Percentiles rank a stretch among this genome's conserved stretches.
Evolutionary conservation across 2,113 vertebrate species (phyloP).

Genomic region (Eonycteris spelaea): DNA sequence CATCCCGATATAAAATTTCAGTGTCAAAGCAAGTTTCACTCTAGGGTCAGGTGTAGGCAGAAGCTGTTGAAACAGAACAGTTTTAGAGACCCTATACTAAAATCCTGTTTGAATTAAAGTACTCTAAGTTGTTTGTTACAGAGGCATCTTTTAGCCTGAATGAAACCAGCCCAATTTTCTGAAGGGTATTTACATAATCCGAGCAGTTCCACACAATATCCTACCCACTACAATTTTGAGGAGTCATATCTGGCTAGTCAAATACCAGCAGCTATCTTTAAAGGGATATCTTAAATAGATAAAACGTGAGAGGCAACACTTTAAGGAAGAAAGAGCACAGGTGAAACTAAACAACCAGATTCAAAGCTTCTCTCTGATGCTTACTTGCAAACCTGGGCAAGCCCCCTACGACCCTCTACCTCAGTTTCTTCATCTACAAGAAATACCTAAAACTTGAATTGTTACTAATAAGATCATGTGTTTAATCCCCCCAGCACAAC

Average conservation of each 20-base stretch:
- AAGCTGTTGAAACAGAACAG: neutral
- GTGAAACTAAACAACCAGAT: neutral
- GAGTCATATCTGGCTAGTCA: neutral
- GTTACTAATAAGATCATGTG: neutral
- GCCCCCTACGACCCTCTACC: neutral
- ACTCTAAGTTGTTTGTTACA: neutral
- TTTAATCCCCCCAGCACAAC: neutral
- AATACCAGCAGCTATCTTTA: neutral
- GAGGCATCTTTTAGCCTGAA: neutral
- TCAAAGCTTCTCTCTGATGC: neutral
- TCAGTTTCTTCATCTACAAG: neutral
- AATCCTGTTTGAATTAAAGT: neutral
- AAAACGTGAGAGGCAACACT: neutral
- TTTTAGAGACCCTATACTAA: neutral
- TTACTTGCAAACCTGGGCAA: neutral
- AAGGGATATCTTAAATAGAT: neutral
- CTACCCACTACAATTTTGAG: neutral
- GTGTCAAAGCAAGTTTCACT: neutral
- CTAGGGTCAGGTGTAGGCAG: neutral
- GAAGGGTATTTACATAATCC: neutral
- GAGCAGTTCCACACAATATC: neutral
- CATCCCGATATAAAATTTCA: neutral
- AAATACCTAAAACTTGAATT: neutral
- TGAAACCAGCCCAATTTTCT: neutral
- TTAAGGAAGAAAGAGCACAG: neutral